These are phyloP conservation scores for Anguilla pacifica DNA, from an alignment of 2,797 vertebrate species.

Conservation along the genomic window DNA sequence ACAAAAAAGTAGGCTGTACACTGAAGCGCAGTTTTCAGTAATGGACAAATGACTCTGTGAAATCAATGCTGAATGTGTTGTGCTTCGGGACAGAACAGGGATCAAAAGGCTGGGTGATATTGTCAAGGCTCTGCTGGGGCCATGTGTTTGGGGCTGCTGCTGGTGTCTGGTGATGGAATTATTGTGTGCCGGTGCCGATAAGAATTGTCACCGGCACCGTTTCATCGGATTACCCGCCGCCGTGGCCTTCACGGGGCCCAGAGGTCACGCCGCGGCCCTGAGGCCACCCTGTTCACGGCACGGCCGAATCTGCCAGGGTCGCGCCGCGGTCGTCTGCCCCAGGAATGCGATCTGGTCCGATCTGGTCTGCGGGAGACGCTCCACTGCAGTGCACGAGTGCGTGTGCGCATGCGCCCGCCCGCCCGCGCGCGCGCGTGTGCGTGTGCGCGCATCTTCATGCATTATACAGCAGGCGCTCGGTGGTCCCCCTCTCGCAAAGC, in stretches of 20 bases:
- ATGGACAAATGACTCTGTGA: not conserved
- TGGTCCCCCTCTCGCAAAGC: constrained; percentile 49
- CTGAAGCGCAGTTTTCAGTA: not conserved
- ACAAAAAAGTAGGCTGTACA: not conserved
- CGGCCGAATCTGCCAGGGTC: constrained; percentile 18
- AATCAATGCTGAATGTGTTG: not conserved
- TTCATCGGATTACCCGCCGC: not conserved
- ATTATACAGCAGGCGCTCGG: constrained; percentile 43
- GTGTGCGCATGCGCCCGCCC: not conserved
- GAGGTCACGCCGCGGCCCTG: not conserved
- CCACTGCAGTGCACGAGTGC: constrained; percentile 46
- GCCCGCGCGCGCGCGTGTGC: not conserved
- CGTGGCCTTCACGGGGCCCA: not conserved
- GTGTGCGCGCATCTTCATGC: constrained; percentile 48
- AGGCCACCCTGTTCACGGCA: not conserved
- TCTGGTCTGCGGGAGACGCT: constrained; percentile 57
- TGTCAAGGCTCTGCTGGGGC: constrained; percentile 22
- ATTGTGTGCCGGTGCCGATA: not conserved
- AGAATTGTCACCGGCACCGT: not conserved
- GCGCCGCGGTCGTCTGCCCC: constrained; percentile 44
- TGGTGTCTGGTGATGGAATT: not conserved
- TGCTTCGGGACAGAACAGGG: constrained; percentile 26
- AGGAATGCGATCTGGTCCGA: constrained; percentile 63
- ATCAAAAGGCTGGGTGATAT: constrained; percentile 25
- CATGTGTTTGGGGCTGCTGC: constrained; percentile 22